Base-by-base conservation (phyloP, 92 coral and sea anemone genomes). In the Zoanthus sansibaricus region DNA sequence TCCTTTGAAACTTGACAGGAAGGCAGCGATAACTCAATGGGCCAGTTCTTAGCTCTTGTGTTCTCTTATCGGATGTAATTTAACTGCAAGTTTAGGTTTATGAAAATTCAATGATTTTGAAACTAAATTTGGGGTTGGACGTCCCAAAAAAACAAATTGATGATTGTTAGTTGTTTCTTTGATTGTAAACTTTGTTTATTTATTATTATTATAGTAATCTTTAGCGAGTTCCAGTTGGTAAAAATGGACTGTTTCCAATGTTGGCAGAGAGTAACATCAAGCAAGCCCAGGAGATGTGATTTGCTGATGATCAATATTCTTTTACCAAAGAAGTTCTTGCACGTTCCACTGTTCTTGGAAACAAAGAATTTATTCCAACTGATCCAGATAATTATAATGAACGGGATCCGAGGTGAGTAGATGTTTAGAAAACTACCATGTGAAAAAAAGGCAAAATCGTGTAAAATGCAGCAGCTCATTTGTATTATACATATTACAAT, bases 401-500 rank as follows among this genome's bases (percentile, higher is more conserved):
- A 75, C 17, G 46, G 62, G 15, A 48, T 75, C 16, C 48, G 62
- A 75, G 64, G 79, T 51, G 17, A 75, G 79, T 15, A 56, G 17
- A 48, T 48, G 0, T 48, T 48, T 48, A 48, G 6, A 48, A 48
- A 48, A 48, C 6, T 48, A 48, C 52, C 52, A 5, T 5, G 32
- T n/a, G 9, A 5, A 9, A 48, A 48, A 48, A 48, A 48, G 25
- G 52, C 52, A 48, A 48, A 48, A 48, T 48, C 52, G 52, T 48
- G 52, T 48, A 48, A 48, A 48, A 48, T 48, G 52, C 9, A 48
- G 52, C 52, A 48, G 44, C 75, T 70, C 14, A 25, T 25, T 70
- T 70, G 21, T 25, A 70, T 70, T 70, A 32, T 6, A 70, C 44
- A 32, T 8, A 5, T 0, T 25, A 25, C 25, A 25, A 25, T 25